A percentile compares a stretch with the other conserved stretches of the same genome.
These are phyloP conservation scores for Alviniconcha marisindica DNA, from an alignment of 1,140 invertebrate species.

Conservation along the genomic window DNA sequence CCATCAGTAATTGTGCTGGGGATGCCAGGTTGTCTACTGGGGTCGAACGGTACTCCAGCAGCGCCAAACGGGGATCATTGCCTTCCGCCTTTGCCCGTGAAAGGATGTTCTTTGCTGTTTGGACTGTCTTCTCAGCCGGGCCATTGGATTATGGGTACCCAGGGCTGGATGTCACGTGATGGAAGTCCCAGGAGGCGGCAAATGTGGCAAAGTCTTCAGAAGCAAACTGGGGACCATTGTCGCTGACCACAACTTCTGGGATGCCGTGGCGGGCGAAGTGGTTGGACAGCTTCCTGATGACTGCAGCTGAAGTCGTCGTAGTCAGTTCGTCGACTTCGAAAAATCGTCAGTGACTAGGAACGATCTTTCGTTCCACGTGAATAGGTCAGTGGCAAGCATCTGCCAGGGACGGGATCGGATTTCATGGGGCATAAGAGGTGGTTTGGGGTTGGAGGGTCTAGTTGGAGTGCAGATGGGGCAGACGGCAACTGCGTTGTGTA, in stretches of 20 bases:
- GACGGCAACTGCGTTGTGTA: neutral
- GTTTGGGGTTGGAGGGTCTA: neutral
- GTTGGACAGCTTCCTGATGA: slow-evolving; percentile 46
- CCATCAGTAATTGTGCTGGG: slow-evolving; percentile 48
- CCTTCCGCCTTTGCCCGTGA: slow-evolving; percentile 23
- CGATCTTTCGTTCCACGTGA: neutral
- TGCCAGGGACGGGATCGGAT: slow-evolving; percentile 19
- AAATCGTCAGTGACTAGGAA: neutral
- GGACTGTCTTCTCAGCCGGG: slow-evolving; percentile 41
- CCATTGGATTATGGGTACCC: slow-evolving; percentile 53
- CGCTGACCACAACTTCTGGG: slow-evolving; percentile 45
- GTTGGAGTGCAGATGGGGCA: neutral
- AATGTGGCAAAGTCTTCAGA: slow-evolving; percentile 74
- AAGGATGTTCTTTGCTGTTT: slow-evolving; percentile 37
- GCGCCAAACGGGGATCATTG: slow-evolving; percentile 44
- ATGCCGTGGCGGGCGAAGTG: slow-evolving; percentile 47
- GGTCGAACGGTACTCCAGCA: slow-evolving; percentile 45
- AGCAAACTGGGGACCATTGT: slow-evolving; percentile 76
- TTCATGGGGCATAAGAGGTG: slow-evolving; percentile 1
- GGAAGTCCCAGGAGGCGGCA: slow-evolving; percentile 69
- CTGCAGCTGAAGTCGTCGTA: neutral
- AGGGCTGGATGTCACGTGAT: slow-evolving; percentile 56
- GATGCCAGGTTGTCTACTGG: slow-evolving; percentile 36
- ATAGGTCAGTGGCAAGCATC: neutral
- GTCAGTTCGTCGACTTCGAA: neutral